Percentiles rank a stretch among this genome's conserved stretches.
Conservation (phyloP, 2,113 vertebrate species). For the Plotosus lineatus region DNA sequence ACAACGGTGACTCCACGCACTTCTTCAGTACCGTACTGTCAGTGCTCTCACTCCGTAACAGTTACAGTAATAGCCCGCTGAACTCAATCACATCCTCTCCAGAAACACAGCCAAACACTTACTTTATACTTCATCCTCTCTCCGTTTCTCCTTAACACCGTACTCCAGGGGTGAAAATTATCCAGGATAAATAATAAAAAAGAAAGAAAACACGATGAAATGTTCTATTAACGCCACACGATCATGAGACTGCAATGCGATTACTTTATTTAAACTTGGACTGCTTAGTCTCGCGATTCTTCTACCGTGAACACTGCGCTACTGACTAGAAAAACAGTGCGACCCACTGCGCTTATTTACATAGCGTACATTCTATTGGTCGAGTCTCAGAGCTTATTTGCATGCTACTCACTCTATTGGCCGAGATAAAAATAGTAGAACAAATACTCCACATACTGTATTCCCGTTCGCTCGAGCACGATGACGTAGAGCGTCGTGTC, state of each 20-base stretch:
- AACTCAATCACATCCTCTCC: too few species aligned
- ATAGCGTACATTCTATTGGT: constrained; percentile 62
- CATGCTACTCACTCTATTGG: constrained; percentile 62
- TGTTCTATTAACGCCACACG: not conserved
- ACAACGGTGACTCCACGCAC: too few species aligned
- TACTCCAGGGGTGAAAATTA: constrained; percentile 62
- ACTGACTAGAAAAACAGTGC: constrained; percentile 19
- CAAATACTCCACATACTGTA: too few species aligned
- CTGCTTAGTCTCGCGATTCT: too few species aligned
- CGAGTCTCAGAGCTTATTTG: constrained; percentile 8
- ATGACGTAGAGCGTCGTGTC: too few species aligned
- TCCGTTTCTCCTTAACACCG: constrained; percentile 29
- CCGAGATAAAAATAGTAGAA: not conserved
- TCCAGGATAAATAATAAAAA: constrained; percentile 60
- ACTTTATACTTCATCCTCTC: constrained; percentile 77
- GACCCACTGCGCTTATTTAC: constrained; percentile 40
- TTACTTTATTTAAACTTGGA: too few species aligned
- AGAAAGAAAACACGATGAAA: not conserved
- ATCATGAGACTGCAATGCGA: constrained; percentile 1
- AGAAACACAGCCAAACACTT: too few species aligned
- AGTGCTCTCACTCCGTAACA: too few species aligned
- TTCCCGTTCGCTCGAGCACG: too few species aligned
- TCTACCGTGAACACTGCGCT: not conserved
- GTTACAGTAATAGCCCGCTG: too few species aligned
- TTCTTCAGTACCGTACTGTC: too few species aligned